Percentiles rank a stretch among this genome's conserved stretches.
These are phyloP conservation scores for Betta splendens DNA, from an alignment of 2,797 vertebrate species.

Conservation along the genomic window DNA sequence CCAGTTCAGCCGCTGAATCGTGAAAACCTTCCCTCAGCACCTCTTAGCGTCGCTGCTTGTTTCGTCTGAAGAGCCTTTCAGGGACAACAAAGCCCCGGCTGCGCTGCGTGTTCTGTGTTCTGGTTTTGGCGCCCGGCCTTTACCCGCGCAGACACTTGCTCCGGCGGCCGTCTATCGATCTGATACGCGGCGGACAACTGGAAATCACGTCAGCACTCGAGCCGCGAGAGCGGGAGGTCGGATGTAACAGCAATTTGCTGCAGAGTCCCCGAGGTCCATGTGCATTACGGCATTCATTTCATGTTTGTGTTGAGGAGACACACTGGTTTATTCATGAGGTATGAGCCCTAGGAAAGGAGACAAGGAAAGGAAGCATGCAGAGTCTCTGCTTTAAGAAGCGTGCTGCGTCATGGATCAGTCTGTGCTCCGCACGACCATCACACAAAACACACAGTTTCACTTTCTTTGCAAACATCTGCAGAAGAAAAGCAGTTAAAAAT, in stretches of 20 bases:
- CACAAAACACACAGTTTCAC: neutral
- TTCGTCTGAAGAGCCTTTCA: constrained; percentile 58
- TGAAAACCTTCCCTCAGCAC: constrained; percentile 43
- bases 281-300: constrained; percentile 35
- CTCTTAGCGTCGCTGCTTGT: constrained; percentile 53
- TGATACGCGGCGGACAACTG: constrained; percentile 21
- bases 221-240: constrained; percentile 29
- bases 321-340: constrained; percentile 18
- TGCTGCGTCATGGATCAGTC: no score
- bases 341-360: constrained; percentile 2
- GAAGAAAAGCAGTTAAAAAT: neutral
- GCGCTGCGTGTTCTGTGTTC: constrained; percentile 43
- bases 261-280: constrained; percentile 9
- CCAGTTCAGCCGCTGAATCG: constrained; percentile 46
- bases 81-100: constrained; percentile 46
- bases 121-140: constrained; percentile 54
- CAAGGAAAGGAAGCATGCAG: neutral
- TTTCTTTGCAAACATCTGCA: neutral
- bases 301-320: constrained; percentile 10
- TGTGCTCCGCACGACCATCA: neutral
- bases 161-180: constrained; percentile 63
- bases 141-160: constrained; percentile 50
- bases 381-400: no score
- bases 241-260: constrained; percentile 43
- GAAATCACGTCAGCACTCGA: neutral